These are phyloP conservation scores for Pelochelys cantorii DNA, from an alignment of 2,797 vertebrate species.

Conservation along the genomic window DNA sequence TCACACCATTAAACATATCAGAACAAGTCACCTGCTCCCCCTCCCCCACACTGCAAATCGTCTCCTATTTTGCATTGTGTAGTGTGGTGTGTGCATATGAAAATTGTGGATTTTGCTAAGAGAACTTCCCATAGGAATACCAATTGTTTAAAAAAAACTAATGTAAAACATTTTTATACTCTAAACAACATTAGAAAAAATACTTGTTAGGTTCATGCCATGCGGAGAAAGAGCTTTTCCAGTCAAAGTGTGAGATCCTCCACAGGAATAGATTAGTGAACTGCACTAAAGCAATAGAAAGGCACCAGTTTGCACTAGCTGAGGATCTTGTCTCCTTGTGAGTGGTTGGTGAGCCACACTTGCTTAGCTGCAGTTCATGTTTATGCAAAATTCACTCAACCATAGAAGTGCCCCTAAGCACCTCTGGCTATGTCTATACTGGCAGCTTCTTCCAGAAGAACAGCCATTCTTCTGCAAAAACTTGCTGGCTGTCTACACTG, in stretches of 20 bases:
- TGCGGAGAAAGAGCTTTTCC: neutral
- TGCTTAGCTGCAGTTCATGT: fast-evolving
- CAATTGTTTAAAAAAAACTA: neutral
- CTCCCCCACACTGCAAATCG: neutral
- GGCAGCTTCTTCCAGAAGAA: too few relatives aligned
- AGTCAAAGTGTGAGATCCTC: neutral
- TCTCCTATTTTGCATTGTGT: neutral
- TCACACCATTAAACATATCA: neutral
- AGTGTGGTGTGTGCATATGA: neutral
- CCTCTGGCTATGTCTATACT: too few relatives aligned
- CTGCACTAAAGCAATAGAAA: neutral
- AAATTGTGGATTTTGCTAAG: neutral
- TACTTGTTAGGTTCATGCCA: neutral
- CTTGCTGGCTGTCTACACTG: too few relatives aligned
- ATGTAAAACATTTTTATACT: neutral
- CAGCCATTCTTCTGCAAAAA: too few relatives aligned
- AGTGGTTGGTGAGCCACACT: neutral
- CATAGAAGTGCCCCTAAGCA: neutral
- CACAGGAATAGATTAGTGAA: neutral
- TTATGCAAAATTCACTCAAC: too few relatives aligned
- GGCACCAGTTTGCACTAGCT: neutral
- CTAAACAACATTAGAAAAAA: neutral
- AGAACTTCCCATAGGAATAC: neutral
- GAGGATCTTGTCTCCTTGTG: neutral
- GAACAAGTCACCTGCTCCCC: neutral